Conservation (phyloP, 2,888 invertebrate genomes). For the Eupithecia inturbata region DNA sequence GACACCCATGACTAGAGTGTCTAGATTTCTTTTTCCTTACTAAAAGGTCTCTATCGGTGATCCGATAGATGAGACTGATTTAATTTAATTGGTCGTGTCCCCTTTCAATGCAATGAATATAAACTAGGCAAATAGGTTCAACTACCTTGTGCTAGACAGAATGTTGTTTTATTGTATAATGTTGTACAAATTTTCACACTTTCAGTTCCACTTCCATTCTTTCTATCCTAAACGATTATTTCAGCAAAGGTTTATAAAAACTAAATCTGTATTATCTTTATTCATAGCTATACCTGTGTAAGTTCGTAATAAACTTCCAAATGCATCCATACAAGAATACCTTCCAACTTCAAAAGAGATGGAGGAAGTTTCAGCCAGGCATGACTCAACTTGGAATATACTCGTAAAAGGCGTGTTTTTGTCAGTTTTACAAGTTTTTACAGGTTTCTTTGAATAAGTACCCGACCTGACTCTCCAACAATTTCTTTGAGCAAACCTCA, state of each 20-base stretch:
- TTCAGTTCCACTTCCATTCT: background rate
- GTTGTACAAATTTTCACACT: background rate
- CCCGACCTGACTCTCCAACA: conserved; percentile 59
- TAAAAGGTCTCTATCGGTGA: conserved; percentile 62
- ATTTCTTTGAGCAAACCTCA: conserved; percentile 73
- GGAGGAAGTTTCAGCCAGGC: conserved; percentile 22
- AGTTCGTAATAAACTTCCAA: background rate
- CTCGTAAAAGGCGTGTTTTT: conserved; percentile 42
- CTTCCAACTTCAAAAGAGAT: conserved; percentile 17
- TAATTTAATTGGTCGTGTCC: conserved; percentile 67
- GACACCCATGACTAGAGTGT: conserved; percentile 33
- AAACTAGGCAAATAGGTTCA: background rate
- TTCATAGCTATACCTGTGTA: background rate
- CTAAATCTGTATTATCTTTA: background rate
- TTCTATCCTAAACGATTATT: background rate
- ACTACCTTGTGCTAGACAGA: background rate
- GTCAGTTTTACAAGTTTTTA: conserved; percentile 44
- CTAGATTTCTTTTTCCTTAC: conserved; percentile 56
- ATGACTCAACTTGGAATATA: conserved; percentile 33
- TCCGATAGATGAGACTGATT: conserved; percentile 48
- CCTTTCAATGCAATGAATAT: conserved; percentile 50
- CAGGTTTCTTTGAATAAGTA: conserved; percentile 40
- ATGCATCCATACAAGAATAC: conserved; percentile 10
- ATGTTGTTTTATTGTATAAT: too few species aligned
- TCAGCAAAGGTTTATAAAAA: background rate